Base-by-base conservation (phyloP, 2,113 vertebrate species). In the Nyctibius bracteatus region DNA sequence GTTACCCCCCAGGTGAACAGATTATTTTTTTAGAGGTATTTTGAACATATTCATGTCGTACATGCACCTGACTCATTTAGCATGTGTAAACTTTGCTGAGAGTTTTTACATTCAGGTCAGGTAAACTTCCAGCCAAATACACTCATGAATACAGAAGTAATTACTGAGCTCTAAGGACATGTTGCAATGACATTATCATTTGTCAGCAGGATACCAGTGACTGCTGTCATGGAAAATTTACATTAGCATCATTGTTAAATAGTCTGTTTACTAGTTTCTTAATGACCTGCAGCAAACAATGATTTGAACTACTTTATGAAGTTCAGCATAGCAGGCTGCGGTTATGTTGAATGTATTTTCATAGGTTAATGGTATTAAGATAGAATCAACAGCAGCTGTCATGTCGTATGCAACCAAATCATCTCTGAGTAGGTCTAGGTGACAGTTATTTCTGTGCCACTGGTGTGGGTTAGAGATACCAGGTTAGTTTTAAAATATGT, bases 211-310 rank as follows among this genome's bases (percentile, higher is more conserved):
- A 91, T 87, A 90, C 68, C 71, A 96, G 52, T 92, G 82, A 95
- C 88, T 97, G 94, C 96, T 96, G 78, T 97, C 95, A 96, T 91
- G 82, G 90, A 97, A 95, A 96, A 97, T 95, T 97, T 97, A 93
- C 94, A 97, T 97, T 96, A 92, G 31, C 90, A 95, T 95, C 97
- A 93, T 81, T 75, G 95, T 93, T 90, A 97, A 95, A 96, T 91
- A 94, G 82, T 94, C 88, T 96, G 88, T 96, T 97, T 94, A 92
- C 90, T 96, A 88, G 72, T 95, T 97, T 97, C 90, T 93, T 96
- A 98, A 95, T 97, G 95, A 94, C 93, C 94, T 96, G 85, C 81
- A 94, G 88, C 88, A 97, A 97, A 97, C 83, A 97, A 90, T 96
- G 87, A 93, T 94, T 93, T 96, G 81, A 97, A 93, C 57, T 94